A percentile compares a stretch with the other conserved stretches of the same genome.
Conservation (phyloP, 1,140 invertebrate genomes). For the Philopotamus ludificatus region DNA sequence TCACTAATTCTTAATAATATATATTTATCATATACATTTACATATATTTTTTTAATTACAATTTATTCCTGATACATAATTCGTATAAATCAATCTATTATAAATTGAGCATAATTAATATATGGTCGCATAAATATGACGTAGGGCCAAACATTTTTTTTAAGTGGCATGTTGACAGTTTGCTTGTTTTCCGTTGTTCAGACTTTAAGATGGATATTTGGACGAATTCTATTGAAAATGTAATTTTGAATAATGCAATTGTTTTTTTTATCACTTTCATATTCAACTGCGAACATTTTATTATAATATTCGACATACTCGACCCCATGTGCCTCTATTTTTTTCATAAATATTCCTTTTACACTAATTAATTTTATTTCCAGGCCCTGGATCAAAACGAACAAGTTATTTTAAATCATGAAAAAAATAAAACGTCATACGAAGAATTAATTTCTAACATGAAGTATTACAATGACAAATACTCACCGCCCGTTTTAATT, state of each 20-base stretch:
- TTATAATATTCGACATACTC: not conserved
- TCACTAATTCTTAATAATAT: too few relatives aligned
- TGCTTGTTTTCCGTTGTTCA: too few relatives aligned
- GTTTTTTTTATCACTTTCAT: not conserved
- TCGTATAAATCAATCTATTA: too few relatives aligned
- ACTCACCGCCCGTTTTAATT: conserved; percentile 58
- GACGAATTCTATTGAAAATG: conserved; percentile 9
- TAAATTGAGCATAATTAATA: too few relatives aligned
- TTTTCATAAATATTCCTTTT: not conserved
- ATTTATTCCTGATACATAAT: too few relatives aligned
- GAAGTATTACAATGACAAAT: conserved; percentile 45
- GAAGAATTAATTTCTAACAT: conserved; percentile 47
- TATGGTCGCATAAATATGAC: too few relatives aligned
- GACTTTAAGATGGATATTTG: conserved; percentile 14
- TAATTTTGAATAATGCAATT: not conserved
- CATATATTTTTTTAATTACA: too few relatives aligned
- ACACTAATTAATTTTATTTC: conserved; percentile 36
- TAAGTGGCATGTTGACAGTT: too few relatives aligned
- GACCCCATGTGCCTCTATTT: not conserved
- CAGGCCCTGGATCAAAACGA: conserved; percentile 49
- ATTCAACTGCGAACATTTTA: not conserved
- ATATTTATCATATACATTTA: conserved; percentile 2
- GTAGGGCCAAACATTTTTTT: too few relatives aligned
- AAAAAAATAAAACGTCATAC: conserved; percentile 45
- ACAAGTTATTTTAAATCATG: conserved; percentile 47